A percentile compares a stretch with the other conserved stretches of the same genome.
Evolutionary conservation across 2,888 invertebrate species (phyloP).

Genomic region (Pterobdella sp.): DNA sequence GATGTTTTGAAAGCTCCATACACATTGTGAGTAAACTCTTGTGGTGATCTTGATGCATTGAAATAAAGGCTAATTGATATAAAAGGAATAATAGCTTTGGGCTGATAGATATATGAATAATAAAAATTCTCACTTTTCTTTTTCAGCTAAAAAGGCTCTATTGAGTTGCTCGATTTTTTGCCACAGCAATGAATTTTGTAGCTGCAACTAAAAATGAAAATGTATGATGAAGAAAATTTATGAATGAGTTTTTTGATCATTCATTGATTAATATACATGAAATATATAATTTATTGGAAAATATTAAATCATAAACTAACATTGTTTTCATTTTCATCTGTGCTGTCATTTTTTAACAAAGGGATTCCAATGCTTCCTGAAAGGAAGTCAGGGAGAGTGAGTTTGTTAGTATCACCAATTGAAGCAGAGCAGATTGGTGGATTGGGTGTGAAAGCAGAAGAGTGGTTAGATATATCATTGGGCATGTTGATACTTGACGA

Average conservation of each 20-base stretch:
- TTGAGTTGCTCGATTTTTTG: slow-evolving; percentile 14
- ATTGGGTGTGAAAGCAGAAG: neutral
- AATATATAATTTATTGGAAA: too few relatives aligned
- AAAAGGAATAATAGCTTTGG: too few relatives aligned
- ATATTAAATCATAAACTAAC: neutral
- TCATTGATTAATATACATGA: too few relatives aligned
- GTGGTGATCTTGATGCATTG: too few relatives aligned
- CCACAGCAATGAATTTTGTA: slow-evolving; percentile 3
- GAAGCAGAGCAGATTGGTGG: neutral
- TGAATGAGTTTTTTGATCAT: too few relatives aligned
- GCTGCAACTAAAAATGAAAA: neutral
- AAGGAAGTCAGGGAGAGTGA: slow-evolving; percentile 45
- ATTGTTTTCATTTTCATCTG: neutral
- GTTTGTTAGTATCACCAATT: neutral
- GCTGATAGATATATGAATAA: neutral
- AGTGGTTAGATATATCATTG: neutral
- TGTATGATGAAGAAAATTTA: neutral
- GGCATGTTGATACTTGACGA: neutral
- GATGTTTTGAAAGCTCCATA: too few relatives aligned
- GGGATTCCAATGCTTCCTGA: slow-evolving; percentile 40
- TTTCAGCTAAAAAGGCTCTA: slow-evolving; percentile 5
- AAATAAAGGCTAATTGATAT: too few relatives aligned
- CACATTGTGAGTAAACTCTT: too few relatives aligned
- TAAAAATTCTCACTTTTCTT: neutral
- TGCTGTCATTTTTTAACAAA: slow-evolving; percentile 1